Conservation (phyloP, 1,140 invertebrate species). For the Lineus longissimus region DNA sequence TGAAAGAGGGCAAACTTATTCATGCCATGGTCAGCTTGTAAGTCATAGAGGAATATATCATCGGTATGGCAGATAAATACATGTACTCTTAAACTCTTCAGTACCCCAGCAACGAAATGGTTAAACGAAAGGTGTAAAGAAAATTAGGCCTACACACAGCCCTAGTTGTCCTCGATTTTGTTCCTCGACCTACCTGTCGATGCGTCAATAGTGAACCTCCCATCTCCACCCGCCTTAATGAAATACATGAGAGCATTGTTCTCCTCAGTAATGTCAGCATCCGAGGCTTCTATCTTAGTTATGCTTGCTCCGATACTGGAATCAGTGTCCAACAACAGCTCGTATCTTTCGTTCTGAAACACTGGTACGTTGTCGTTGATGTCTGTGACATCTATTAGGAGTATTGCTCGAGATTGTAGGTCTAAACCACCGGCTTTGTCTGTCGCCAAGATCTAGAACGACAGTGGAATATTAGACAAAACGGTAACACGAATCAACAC, state of each 20-base stretch:
- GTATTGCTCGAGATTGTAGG: neutral
- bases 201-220: constrained; percentile 18
- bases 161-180: too few species aligned
- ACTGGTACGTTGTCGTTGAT: constrained; percentile 20
- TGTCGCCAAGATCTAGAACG: constrained; percentile 10
- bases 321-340: constrained; percentile 1
- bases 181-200: constrained; percentile 9
- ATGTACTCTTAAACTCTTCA: too few species aligned
- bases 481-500: too few species aligned
- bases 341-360: neutral
- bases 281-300: constrained; percentile 7
- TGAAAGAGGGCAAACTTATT: too few species aligned
- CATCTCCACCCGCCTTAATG: constrained; percentile 14
- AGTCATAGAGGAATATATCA: too few species aligned
- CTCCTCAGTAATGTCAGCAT: constrained; percentile 7
- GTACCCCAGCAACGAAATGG: too few species aligned
- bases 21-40: too few species aligned
- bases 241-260: constrained; percentile 17
- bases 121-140: too few species aligned
- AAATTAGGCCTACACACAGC: too few species aligned
- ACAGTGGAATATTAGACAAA: too few species aligned
- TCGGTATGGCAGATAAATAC: too few species aligned
- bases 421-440: constrained; percentile 10
- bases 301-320: constrained; percentile 5
- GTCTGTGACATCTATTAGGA: constrained; percentile 15